Evolutionary conservation across 2,113 vertebrate genomes (phyloP).

Genomic region (Martes martes): DNA sequence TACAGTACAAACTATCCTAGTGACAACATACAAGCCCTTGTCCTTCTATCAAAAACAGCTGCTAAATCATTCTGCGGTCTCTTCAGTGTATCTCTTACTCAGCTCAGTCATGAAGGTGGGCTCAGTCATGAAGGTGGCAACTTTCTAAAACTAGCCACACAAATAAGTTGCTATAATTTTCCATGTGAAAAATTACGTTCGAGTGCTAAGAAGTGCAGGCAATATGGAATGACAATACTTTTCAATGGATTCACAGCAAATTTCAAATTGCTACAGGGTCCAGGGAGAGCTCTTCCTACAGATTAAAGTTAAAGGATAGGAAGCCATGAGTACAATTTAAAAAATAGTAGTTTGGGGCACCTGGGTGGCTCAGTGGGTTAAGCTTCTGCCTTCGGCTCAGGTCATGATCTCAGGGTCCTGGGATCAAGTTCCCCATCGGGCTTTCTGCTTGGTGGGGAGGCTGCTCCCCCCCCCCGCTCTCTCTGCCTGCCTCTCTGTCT

Average conservation of each 20-base stretch:
- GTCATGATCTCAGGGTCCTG: too few species aligned
- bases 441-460: too few species aligned
- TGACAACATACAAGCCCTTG: not conserved
- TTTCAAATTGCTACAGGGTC: not conserved
- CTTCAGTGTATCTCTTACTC: not conserved
- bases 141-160: not conserved
- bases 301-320: not conserved
- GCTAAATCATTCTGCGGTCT: not conserved
- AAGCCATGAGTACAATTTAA: not conserved
- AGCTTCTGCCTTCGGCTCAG: too few species aligned
- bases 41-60: constrained; percentile 34
- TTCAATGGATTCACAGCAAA: not conserved
- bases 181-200: not conserved
- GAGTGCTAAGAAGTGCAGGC: not conserved
- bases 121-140: not conserved
- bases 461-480: too few species aligned
- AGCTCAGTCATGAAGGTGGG: not conserved
- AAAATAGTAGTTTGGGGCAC: too few species aligned
- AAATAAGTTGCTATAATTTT: not conserved
- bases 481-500: too few species aligned
- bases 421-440: too few species aligned
- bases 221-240: not conserved
- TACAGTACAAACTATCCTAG: constrained; percentile 3
- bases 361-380: too few species aligned
- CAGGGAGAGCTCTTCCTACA: not conserved